phyloP scores from a whole-genome alignment of 2,888 invertebrate species.

The Agonopterix heracliana region DNA sequence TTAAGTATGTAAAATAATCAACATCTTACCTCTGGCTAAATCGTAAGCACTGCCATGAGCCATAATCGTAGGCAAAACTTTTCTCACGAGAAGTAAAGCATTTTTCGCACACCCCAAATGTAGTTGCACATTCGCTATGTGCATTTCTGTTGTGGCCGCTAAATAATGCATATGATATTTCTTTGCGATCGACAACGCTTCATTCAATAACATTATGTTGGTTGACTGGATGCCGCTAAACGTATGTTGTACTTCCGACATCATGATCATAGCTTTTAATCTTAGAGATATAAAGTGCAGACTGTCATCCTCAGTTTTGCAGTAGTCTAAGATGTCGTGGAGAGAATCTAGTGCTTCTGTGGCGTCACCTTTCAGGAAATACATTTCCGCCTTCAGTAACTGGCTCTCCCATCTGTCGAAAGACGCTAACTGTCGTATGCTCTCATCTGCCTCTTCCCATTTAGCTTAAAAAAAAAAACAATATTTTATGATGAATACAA shows the following conservation, averaged over 20 bases:
- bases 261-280: conserved; percentile 81
- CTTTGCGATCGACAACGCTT: conserved; percentile 84
- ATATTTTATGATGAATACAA: not conserved
- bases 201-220: conserved; percentile 77
- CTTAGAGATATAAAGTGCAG: conserved; percentile 72
- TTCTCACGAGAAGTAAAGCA: conserved; percentile 82
- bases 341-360: conserved; percentile 63
- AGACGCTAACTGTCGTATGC: conserved; percentile 81
- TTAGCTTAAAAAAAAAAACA: conserved; percentile 62
- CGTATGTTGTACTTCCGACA: conserved; percentile 79
- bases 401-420: conserved; percentile 81
- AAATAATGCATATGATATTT: conserved; percentile 87
- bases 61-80: conserved; percentile 82
- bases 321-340: conserved; percentile 69
- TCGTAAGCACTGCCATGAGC: conserved; percentile 90
- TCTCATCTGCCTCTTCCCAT: conserved; percentile 82
- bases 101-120: conserved; percentile 85
- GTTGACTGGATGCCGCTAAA: conserved; percentile 73
- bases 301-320: conserved; percentile 68
- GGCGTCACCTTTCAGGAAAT: conserved; percentile 70
- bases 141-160: conserved; percentile 83
- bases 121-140: conserved; percentile 86
- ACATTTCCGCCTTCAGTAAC: conserved; percentile 73
- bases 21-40: conserved; percentile 78
- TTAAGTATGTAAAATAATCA: not conserved